phyloP scores from a whole-genome alignment of 1,140 invertebrate genomes.

The Eumeta japonica region DNA sequence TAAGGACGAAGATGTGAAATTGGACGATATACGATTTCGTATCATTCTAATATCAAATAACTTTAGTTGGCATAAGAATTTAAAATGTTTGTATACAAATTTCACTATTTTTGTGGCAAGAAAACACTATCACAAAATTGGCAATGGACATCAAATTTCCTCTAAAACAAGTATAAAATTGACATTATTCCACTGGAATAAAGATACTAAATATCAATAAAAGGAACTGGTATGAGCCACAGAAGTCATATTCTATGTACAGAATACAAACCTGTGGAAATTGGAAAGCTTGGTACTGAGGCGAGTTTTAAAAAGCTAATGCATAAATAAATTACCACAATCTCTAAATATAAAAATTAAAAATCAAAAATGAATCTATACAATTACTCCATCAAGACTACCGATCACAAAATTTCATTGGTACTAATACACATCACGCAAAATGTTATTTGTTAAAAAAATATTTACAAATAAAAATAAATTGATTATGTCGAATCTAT shows the following conservation, averaged over 20 bases:
- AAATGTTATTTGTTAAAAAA: neutral
- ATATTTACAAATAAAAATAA: neutral
- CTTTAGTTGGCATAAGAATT: conserved; percentile 21
- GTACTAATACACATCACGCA: conserved; percentile 15
- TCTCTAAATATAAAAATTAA: conserved; percentile 37
- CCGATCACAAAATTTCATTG: conserved; percentile 36
- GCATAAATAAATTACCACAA: conserved; percentile 32
- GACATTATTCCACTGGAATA: too few species aligned
- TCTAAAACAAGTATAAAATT: too few species aligned
- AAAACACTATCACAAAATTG: conserved; percentile 46
- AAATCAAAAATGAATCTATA: conserved; percentile 37
- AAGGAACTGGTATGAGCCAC: conserved; percentile 11
- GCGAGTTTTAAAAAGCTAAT: conserved; percentile 21
- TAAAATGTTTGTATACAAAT: conserved; percentile 13
- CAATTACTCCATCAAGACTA: conserved; percentile 29
- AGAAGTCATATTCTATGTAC: conserved; percentile 8
- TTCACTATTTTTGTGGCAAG: conserved; percentile 34
- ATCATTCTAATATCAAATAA: conserved; percentile 22
- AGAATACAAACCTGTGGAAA: conserved; percentile 11
- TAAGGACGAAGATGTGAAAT: conserved; percentile 51
- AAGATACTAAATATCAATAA: too few species aligned
- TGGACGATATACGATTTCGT: conserved; percentile 46
- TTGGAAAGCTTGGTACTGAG: conserved; percentile 16
- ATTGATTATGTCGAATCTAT: neutral
- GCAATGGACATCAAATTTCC: too few species aligned